Evolutionary conservation across 2,113 vertebrate species (phyloP).

Genomic region (Trematocara zebra): DNA sequence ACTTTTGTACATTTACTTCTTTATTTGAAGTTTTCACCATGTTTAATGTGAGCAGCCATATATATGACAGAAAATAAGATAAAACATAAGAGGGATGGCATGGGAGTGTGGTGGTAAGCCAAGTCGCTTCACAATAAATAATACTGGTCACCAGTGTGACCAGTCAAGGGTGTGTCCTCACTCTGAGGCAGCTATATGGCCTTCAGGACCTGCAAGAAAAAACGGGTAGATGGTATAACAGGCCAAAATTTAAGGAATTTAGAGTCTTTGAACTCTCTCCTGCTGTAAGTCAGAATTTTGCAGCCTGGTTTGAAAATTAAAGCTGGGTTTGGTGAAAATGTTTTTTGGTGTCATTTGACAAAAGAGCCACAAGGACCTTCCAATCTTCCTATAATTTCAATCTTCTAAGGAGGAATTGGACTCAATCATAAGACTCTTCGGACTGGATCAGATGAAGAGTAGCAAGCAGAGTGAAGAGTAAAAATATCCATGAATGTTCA

Average conservation of each 20-base stretch:
- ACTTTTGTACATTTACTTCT: not conserved
- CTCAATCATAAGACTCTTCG: not conserved
- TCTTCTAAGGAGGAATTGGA: not conserved
- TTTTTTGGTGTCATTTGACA: not conserved
- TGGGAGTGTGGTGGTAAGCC: not conserved
- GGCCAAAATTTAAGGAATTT: not conserved
- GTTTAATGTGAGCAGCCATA: not conserved
- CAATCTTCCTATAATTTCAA: not conserved
- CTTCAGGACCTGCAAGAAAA: not conserved
- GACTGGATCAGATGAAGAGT: not conserved
- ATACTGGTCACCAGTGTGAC: not conserved
- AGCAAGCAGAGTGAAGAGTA: not conserved
- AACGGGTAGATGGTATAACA: fast-evolving
- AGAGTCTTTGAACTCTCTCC: not conserved
- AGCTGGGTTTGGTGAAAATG: not conserved
- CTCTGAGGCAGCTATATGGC: not conserved
- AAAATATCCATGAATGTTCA: not conserved
- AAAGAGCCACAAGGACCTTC: not conserved
- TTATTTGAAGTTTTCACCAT: not conserved
- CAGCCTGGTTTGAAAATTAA: not conserved
- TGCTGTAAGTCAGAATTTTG: not conserved
- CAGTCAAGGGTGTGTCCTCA: not conserved
- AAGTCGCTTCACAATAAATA: not conserved
- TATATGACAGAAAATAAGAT: not conserved
- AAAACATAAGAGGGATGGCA: not conserved